These are phyloP conservation scores for Strix occidentalis DNA, from an alignment of 2,797 vertebrate species.

Conservation along the genomic window DNA sequence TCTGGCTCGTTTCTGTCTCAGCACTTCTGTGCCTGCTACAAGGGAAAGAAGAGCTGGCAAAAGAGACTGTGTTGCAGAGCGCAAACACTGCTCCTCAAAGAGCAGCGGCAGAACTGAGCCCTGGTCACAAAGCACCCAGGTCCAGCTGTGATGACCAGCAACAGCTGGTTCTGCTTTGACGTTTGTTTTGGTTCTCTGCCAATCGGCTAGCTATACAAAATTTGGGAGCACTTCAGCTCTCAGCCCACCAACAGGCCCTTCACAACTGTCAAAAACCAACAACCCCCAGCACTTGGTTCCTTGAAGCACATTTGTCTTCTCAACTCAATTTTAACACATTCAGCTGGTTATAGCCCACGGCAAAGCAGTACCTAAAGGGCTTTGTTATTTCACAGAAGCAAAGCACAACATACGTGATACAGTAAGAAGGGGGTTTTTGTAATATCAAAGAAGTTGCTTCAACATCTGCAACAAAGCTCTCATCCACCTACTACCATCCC, in stretches of 20 bases:
- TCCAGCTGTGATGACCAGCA: background rate
- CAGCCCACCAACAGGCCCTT: background rate
- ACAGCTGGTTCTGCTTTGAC: background rate
- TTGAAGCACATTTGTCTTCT: background rate
- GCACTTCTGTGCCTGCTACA: background rate
- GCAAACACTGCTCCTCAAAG: background rate
- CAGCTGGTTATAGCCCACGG: background rate
- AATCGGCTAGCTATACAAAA: background rate
- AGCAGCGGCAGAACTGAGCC: background rate
- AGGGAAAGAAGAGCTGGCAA: background rate
- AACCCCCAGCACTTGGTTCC: background rate
- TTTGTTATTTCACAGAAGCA: background rate
- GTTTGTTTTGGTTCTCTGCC: background rate
- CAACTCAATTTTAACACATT: background rate
- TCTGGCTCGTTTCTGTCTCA: background rate
- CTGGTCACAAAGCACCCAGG: background rate
- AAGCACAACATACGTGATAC: background rate
- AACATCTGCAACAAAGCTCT: background rate
- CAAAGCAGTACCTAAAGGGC: background rate
- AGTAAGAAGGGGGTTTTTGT: background rate
- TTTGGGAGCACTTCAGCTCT: background rate
- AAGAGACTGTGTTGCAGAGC: accelerated
- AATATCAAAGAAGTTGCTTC: background rate
- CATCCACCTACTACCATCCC: background rate
- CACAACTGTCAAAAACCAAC: background rate